Base-by-base conservation (phyloP, 2,888 invertebrate species). In the Caenorhabditis wallacei region DNA sequence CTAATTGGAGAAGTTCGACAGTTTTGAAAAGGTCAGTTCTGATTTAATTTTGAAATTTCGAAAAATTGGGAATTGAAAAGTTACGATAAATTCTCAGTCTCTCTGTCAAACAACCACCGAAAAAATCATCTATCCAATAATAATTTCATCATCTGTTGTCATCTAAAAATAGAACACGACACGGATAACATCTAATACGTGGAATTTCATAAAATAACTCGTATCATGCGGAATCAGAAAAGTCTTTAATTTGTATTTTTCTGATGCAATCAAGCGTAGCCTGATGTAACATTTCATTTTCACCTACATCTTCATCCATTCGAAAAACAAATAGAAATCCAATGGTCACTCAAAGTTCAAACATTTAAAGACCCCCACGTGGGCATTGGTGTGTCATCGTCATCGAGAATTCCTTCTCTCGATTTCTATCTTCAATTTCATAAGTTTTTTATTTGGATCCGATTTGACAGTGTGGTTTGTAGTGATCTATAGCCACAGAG, bases 201-300 rank as follows among this genome's bases (percentile, higher is more conserved):
- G 13, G 40, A 26, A 63, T 8, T 26, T 11, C 46, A 18, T 16
- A 13, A 20, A 51, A 51, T 24, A 24, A 24, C 24, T 53, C 53
- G 11, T 24, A 11, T 24, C 24, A 13, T 20, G 5, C 48, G n/a
- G 5, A 18, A 2, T 51, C 48, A 7, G 2, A 51, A 10, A 8
- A 2, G 5, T 5, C 7, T 20, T 20, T 13, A 0, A 10, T 59
- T 20, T 37, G 10, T 22, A 10, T 59, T 59, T n/a, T 64, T 37
- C 66, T 66, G 66, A 66, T 66, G 66, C 37, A 66, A 66, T 66
- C 53, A 35, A 48, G 2, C 35, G 48, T 64, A 51, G 48, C 64
- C 64, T 64, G 64, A 64, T 35, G 64, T 24, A 64, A 64, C 8
- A 11, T 7, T n/a, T 37, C 2, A 20, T 57, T 37, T 57, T 40